Evolutionary conservation across 2,888 invertebrate species (phyloP).

Genomic region (Hypena proboscidalis): DNA sequence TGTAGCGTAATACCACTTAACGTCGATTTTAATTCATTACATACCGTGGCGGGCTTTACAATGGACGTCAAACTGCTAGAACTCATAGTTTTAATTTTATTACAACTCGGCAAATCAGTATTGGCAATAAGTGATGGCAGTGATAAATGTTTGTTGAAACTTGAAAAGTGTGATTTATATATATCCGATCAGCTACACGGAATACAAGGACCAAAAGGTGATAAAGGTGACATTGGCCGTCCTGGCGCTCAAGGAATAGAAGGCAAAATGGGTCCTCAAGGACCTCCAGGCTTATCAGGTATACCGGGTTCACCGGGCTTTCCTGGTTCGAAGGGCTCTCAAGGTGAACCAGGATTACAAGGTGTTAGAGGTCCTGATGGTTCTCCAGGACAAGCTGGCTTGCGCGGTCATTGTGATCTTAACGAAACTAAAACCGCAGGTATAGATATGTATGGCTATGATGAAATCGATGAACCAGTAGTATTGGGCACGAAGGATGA

Average conservation of each 20-base stretch:
- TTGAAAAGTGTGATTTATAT: conserved; percentile 7
- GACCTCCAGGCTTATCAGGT: conserved; percentile 5
- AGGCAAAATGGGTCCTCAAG: background rate
- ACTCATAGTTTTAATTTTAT: background rate
- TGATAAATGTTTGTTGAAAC: conserved; percentile 7
- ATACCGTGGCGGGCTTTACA: background rate
- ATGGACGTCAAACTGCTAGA: conserved; percentile 15
- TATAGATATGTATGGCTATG: background rate
- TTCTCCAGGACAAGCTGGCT: conserved; percentile 4
- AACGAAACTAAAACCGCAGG: background rate
- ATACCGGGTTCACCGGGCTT: background rate
- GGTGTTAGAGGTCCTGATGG: background rate
- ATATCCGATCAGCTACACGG: background rate
- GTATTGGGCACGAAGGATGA: background rate
- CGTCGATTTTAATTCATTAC: background rate
- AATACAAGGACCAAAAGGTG: conserved; percentile 5
- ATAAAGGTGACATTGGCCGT: conserved; percentile 7
- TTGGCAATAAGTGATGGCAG: background rate
- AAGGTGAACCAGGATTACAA: too few relatives aligned
- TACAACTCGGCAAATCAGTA: too few relatives aligned
- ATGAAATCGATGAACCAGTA: background rate
- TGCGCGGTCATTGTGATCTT: background rate
- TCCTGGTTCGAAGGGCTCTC: conserved; percentile 1
- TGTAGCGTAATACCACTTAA: too few relatives aligned
- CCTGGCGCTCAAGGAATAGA: background rate